Evolutionary conservation across 2,888 invertebrate species (phyloP), one percentile per base, ranked within the genome.

Genomic region (Parnassius mnemosyne): DNA sequence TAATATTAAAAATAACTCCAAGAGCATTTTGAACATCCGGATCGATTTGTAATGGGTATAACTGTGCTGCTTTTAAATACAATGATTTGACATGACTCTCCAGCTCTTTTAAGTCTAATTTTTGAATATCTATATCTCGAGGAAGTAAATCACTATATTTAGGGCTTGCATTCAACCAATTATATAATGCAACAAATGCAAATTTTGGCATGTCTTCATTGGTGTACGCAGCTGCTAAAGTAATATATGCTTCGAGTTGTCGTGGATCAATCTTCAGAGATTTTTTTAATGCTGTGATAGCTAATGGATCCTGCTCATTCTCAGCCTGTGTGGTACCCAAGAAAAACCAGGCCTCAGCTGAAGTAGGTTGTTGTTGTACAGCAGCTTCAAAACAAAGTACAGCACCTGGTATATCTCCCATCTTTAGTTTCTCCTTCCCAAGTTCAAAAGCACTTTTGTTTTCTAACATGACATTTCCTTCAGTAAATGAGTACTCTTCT

Each of bases 341-440:
- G 46, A 96, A 89, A 66, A 96, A 94, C 98, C 98, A 98, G 1
- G 95, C 96, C 84, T 97, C 95, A 0, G 94, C 92, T 75, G 96
- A 95, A 57, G 95, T 92, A 2, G 96, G 94, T 56, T 96, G 93
- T 78, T 97, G 95, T 76, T 96, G 95, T 3, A 95, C 97, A 10
- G 99, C 98, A 57, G 97, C 97, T 89, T 99, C 99, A 88, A 99
- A 99, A 77, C 98, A 96, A 41, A 99, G 87, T 0, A 98, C 98
- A 13, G 99, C 99, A 71, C 97, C 97, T 43, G 99, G 97, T 69
- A 99, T 93, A 85, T 99, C 99, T 10, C 98, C 98, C 71, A 94
- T 94, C 73, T 94, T 93, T 68, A 99, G 85, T 78, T 95, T 95
- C 72, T 95, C 93, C 79, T 97, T 95, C 0, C 98, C 99, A 73